phyloP scores from a whole-genome alignment of 2,888 invertebrate genomes.

The Chloromyia formosa region DNA sequence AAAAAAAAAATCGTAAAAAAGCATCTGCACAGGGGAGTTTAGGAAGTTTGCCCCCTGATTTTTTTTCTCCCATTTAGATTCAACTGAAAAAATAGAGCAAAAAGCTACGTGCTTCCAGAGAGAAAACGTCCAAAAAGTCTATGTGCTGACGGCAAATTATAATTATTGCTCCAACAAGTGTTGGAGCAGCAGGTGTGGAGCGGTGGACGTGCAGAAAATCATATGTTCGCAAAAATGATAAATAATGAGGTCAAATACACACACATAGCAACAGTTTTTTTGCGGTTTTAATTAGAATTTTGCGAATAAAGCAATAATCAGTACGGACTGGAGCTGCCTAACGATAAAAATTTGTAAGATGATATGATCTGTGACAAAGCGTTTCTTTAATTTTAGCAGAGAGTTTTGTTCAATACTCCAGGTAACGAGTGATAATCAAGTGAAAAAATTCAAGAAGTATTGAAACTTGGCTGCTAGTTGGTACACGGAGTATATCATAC shows the following conservation, averaged over 20 bases:
- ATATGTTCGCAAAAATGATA: constrained; percentile 22
- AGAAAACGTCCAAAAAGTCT: too few relatives aligned
- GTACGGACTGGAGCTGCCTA: too few relatives aligned
- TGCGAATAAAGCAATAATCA: too few relatives aligned
- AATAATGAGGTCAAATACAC: constrained; percentile 32
- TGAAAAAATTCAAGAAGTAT: too few relatives aligned
- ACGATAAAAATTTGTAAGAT: too few relatives aligned
- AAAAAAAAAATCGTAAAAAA: too few relatives aligned
- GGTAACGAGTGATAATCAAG: too few relatives aligned
- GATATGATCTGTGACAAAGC: not conserved
- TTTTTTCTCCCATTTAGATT: not conserved
- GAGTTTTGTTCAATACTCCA: too few relatives aligned
- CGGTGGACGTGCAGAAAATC: constrained; percentile 5
- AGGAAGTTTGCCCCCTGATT: constrained; percentile 4
- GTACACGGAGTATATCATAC: too few relatives aligned
- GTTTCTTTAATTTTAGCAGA: not conserved
- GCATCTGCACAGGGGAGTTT: not conserved
- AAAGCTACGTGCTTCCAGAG: too few relatives aligned
- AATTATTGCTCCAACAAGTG: constrained; percentile 22
- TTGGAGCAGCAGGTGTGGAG: constrained; percentile 3
- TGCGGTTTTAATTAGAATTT: not conserved
- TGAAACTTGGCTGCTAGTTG: too few relatives aligned
- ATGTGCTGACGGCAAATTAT: constrained; percentile 27
- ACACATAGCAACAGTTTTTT: constrained; percentile 36
- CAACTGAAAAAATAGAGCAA: not conserved